Evolutionary conservation across 2,113 vertebrate species (phyloP).

Genomic region (Cottus gobio): DNA sequence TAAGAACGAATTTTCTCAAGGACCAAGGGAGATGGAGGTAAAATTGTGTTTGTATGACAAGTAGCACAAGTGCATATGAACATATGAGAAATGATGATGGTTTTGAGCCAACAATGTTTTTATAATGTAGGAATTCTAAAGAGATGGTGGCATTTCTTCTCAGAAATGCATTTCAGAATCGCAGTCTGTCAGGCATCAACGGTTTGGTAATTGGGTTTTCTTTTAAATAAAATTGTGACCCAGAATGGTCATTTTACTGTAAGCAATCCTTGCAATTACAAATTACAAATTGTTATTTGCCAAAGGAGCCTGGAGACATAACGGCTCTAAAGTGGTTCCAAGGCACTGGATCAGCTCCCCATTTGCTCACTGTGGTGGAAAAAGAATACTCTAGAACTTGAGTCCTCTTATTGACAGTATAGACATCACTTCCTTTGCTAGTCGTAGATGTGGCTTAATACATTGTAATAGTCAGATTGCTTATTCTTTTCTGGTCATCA

Average conservation of each 20-base stretch:
- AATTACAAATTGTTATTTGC: slow-evolving; percentile 70
- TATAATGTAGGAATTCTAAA: slow-evolving; percentile 51
- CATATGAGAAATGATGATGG: slow-evolving; percentile 37
- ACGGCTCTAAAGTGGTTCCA: slow-evolving; percentile 50
- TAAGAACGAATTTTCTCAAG: slow-evolving; percentile 1
- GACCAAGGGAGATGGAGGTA: not conserved
- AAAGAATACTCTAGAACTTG: slow-evolving; percentile 21
- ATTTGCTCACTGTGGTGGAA: slow-evolving; percentile 11
- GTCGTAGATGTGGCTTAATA: slow-evolving; percentile 33
- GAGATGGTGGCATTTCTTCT: slow-evolving; percentile 44
- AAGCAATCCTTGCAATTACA: slow-evolving; percentile 83
- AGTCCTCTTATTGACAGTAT: slow-evolving; percentile 36
- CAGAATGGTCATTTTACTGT: slow-evolving; percentile 78
- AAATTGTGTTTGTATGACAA: slow-evolving; percentile 57
- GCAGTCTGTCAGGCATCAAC: slow-evolving; percentile 71
- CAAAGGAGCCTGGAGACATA: slow-evolving; percentile 61
- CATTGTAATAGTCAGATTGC: slow-evolving; percentile 14
- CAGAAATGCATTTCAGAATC: slow-evolving; percentile 65
- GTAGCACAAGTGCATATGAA: slow-evolving; percentile 46
- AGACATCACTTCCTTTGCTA: slow-evolving; percentile 27
- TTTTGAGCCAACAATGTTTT: slow-evolving; percentile 47
- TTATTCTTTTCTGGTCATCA: not conserved
- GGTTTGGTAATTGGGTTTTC: slow-evolving; percentile 78
- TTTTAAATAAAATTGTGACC: slow-evolving; percentile 74
- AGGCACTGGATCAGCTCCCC: slow-evolving; percentile 15